Evolutionary conservation across 2,797 vertebrate species (phyloP).

Genomic region (Fistularia commersonii): DNA sequence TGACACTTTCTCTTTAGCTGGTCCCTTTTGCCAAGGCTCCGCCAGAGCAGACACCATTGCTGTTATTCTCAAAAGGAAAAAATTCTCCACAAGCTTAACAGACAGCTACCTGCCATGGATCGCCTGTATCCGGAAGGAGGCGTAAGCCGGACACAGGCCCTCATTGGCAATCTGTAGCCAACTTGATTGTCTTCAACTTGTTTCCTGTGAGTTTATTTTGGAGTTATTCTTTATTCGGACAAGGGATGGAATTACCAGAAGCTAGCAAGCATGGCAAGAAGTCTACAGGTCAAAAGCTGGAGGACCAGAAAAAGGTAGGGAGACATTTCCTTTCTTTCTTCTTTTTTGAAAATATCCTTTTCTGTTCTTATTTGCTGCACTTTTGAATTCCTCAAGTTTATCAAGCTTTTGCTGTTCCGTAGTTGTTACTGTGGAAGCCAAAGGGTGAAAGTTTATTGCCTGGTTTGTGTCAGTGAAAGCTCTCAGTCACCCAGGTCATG

Average conservation of each 20-base stretch:
- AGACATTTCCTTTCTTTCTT: not conserved
- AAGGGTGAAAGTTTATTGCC: too few relatives aligned
- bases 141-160: conserved; percentile 59
- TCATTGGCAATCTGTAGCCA: conserved; percentile 59
- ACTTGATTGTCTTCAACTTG: conserved; percentile 30
- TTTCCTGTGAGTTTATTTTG: conserved; percentile 52
- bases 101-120: conserved; percentile 53
- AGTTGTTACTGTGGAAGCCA: too few relatives aligned
- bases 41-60: too few relatives aligned
- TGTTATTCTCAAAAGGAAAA: not conserved
- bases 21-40: conserved; percentile 3
- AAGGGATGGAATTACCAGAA: conserved; percentile 95
- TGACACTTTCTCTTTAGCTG: conserved; percentile 23
- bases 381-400: too few relatives aligned
- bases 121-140: conserved; percentile 61
- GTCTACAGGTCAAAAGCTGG: conserved; percentile 93
- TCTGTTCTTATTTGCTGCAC: conserved; percentile 1
- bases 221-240: conserved; percentile 66
- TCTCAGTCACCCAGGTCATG: too few relatives aligned
- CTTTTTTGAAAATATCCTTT: not conserved
- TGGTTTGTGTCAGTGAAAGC: too few relatives aligned
- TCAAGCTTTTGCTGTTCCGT: too few relatives aligned
- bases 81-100: conserved; percentile 6
- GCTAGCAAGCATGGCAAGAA: conserved; percentile 93
- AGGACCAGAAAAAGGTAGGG: conserved; percentile 98